A percentile compares a stretch with the other conserved stretches of the same genome.
Evolutionary conservation across 2,888 invertebrate genomes (phyloP).

Genomic region (Arctia plantaginis): DNA sequence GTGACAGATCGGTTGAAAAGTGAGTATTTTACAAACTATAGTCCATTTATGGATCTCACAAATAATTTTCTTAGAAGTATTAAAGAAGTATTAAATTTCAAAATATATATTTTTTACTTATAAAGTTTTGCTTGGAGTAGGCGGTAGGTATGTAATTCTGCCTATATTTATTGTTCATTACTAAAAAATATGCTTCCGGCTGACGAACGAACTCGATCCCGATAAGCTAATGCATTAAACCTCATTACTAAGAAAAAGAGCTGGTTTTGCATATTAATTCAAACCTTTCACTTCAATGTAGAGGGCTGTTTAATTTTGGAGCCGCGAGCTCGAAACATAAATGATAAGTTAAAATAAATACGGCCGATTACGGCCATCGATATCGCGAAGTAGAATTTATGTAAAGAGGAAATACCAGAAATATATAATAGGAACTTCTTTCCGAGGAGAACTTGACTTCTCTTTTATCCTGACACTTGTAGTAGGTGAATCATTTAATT

Average conservation of each 20-base stretch:
- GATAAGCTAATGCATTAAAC: constrained; percentile 62
- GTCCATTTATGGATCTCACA: too few relatives aligned
- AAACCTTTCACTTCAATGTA: constrained; percentile 48
- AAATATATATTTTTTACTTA: neutral
- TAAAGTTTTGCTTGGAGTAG: neutral
- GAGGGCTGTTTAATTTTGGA: constrained; percentile 29
- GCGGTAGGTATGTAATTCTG: neutral
- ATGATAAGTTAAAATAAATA: constrained; percentile 15
- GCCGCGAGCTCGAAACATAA: constrained; percentile 17
- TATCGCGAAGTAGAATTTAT: neutral
- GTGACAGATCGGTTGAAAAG: too few relatives aligned
- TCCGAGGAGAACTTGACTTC: neutral
- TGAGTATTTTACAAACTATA: too few relatives aligned
- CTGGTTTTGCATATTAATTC: constrained; percentile 49
- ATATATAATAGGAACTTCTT: neutral
- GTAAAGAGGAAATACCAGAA: neutral
- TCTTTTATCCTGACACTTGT: neutral
- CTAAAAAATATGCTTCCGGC: constrained; percentile 33
- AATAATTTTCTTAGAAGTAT: too few relatives aligned
- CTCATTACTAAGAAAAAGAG: constrained; percentile 51
- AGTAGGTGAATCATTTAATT: neutral
- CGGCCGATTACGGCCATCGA: constrained; percentile 2
- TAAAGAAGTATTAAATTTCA: neutral
- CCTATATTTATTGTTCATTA: constrained; percentile 11
- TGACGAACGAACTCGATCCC: constrained; percentile 43